phyloP scores from a whole-genome alignment of 2,888 invertebrate species.

The Thecophora atra region DNA sequence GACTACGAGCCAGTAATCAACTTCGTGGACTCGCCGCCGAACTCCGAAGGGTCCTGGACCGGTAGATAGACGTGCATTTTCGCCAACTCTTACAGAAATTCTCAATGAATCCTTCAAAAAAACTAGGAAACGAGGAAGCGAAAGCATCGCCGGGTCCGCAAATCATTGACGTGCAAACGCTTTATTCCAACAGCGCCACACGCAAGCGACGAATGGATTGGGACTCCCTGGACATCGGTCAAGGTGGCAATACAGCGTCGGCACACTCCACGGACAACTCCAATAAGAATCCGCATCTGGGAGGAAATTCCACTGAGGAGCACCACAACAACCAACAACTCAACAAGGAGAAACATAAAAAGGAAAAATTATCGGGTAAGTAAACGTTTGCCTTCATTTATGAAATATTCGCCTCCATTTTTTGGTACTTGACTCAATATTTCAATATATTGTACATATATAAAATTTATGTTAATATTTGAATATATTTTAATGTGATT shows the following conservation, averaged over 20 bases:
- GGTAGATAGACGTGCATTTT: constrained; percentile 52
- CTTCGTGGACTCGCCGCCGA: constrained; percentile 66
- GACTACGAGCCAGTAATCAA: constrained; percentile 66
- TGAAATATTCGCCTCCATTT: no score
- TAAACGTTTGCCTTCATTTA: no score
- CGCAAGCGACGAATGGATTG: constrained; percentile 68
- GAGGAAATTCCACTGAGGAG: constrained; percentile 20
- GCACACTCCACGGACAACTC: constrained; percentile 54
- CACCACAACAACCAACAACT: constrained; percentile 39
- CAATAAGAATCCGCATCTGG: constrained; percentile 49
- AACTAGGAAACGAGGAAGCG: constrained; percentile 56
- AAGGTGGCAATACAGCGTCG: constrained; percentile 60
- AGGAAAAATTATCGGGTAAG: constrained; percentile 60
- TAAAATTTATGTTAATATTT: no score
- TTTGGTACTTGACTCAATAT: no score
- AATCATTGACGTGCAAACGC: constrained; percentile 64
- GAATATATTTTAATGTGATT: no score
- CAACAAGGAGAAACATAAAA: constrained; percentile 62
- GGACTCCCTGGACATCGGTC: constrained; percentile 64
- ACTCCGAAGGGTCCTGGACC: constrained; percentile 66
- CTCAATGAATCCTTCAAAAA: neutral
- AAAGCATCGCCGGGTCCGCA: constrained; percentile 62
- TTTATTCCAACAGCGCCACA: constrained; percentile 59
- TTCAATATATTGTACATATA: neutral
- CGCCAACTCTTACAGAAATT: neutral